These are phyloP conservation scores for Poecile atricapillus DNA, from an alignment of 2,113 vertebrate genomes.

Conservation along the genomic window DNA sequence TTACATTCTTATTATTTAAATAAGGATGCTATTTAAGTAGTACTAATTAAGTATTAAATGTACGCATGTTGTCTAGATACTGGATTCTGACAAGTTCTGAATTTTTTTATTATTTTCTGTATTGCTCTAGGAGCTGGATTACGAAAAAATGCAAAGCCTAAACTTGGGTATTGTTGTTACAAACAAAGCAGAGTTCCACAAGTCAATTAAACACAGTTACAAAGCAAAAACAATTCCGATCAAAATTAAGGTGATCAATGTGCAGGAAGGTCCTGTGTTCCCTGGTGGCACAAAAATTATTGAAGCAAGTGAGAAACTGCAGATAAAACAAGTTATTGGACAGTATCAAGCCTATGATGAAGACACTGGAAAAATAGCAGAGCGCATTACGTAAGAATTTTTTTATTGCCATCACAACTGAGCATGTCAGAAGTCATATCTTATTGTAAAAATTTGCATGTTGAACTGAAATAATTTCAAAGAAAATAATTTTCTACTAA, in stretches of 20 bases:
- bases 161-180: conserved; percentile 71
- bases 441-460: neutral
- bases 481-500: neutral
- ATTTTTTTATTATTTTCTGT: neutral
- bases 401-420: neutral
- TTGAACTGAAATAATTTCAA: neutral
- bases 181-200: conserved; percentile 80
- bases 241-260: conserved; percentile 74
- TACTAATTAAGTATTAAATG: neutral
- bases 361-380: conserved; percentile 65
- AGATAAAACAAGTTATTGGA: conserved; percentile 55
- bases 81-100: neutral
- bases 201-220: conserved; percentile 59
- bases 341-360: conserved; percentile 73
- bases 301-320: conserved; percentile 46
- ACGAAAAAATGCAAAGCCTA: conserved; percentile 67
- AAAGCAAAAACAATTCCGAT: conserved; percentile 67
- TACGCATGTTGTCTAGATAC: neutral
- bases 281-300: conserved; percentile 45
- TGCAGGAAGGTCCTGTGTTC: conserved; percentile 72
- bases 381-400: conserved; percentile 62
- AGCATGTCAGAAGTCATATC: neutral
- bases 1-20: neutral
- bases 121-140: conserved; percentile 70
- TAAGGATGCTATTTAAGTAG: neutral